Conservation (phyloP, 2,797 vertebrate species). For the Trichosurus vulpecula region DNA sequence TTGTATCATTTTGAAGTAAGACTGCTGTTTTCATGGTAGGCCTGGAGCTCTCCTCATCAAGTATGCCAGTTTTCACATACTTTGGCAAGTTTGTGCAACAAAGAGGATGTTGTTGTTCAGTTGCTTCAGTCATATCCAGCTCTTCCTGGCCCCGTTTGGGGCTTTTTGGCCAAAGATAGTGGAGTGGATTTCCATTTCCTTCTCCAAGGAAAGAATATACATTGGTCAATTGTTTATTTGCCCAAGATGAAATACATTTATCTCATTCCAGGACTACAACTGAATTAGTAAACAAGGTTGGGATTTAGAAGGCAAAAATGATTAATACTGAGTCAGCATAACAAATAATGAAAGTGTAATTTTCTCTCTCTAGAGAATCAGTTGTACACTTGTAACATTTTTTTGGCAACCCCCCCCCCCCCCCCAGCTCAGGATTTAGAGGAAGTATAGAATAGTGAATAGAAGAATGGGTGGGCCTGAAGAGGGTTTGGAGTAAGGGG, state of each 20-base stretch:
- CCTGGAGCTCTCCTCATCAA: slow-evolving; percentile 57
- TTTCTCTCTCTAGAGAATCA: background rate
- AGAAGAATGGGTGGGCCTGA: background rate
- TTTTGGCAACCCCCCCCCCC: slow-evolving; percentile 14
- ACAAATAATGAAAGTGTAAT: slow-evolving; percentile 10
- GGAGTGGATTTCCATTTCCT: slow-evolving; percentile 4
- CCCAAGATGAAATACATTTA: slow-evolving; percentile 32
- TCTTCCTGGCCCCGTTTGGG: slow-evolving; percentile 56
- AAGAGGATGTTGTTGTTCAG: slow-evolving; percentile 20
- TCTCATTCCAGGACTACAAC: background rate
- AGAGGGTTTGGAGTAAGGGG: too few species aligned
- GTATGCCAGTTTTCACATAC: slow-evolving; percentile 60
- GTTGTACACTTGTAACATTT: slow-evolving; percentile 31
- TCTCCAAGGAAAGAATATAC: slow-evolving; percentile 36
- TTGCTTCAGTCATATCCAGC: background rate
- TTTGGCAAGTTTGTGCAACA: slow-evolving; percentile 68
- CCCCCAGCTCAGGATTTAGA: background rate
- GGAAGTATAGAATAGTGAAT: background rate
- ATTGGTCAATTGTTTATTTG: slow-evolving; percentile 47
- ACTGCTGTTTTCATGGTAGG: slow-evolving; percentile 77
- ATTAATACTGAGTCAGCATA: slow-evolving; percentile 43
- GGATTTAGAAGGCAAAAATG: slow-evolving; percentile 28
- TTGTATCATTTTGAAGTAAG: slow-evolving; percentile 76
- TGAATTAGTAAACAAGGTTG: slow-evolving; percentile 36
- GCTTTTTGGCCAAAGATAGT: background rate